Percentiles rank a stretch among this genome's conserved stretches.
Evolutionary conservation across 2,113 vertebrate species (phyloP).

Genomic region (Carettochelys insculpta): DNA sequence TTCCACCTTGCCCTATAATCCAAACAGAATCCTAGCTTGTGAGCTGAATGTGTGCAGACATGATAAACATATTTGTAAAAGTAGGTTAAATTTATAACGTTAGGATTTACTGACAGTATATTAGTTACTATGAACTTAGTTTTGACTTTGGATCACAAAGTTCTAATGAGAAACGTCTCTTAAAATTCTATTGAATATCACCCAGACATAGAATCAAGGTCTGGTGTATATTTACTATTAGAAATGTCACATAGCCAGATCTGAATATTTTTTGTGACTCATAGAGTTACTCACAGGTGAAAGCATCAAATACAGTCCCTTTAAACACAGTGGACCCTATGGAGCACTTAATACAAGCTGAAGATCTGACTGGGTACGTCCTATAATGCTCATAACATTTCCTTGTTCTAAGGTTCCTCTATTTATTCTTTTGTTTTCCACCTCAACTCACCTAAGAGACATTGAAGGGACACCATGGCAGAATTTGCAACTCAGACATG

Average conservation of each 20-base stretch:
- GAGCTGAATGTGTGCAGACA: slow-evolving; percentile 27
- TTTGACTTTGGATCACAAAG: neutral
- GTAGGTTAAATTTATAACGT: slow-evolving; percentile 36
- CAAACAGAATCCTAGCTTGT: neutral
- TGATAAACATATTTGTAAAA: slow-evolving; percentile 37
- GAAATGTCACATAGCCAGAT: slow-evolving; percentile 5
- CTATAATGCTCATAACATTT: neutral
- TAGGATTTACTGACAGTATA: slow-evolving; percentile 29
- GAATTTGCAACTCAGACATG: neutral
- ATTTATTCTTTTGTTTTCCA: neutral
- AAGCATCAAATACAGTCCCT: neutral
- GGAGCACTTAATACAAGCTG: neutral
- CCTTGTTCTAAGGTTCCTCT: neutral
- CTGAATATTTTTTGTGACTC: slow-evolving; percentile 26
- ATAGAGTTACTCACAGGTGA: slow-evolving; percentile 17
- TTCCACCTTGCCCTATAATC: neutral
- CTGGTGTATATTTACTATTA: slow-evolving; percentile 26
- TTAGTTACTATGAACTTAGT: slow-evolving; percentile 16
- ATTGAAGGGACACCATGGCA: neutral
- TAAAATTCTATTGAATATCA: slow-evolving; percentile 35
- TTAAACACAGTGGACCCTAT: neutral
- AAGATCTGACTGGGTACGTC: neutral
- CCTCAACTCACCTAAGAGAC: neutral
- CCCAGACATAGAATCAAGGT: slow-evolving; percentile 24
- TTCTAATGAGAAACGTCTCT: neutral